Evolutionary conservation across 2,888 invertebrate genomes (phyloP).

Genomic region (Drosophila maculinotata): DNA sequence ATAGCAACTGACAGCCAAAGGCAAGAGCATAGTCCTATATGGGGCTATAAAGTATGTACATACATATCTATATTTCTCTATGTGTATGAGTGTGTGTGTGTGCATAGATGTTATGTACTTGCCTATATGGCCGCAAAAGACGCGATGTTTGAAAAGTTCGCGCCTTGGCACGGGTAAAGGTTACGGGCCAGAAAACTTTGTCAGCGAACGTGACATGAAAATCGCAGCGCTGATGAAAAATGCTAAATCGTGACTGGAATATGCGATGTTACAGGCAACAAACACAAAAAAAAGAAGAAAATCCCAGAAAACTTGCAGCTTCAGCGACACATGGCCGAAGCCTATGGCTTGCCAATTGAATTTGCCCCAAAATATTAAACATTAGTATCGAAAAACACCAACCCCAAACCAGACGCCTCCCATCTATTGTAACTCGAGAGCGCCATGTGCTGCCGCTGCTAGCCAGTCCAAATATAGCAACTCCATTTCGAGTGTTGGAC

Average conservation of each 20-base stretch:
- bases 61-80: slow-evolving; percentile 4
- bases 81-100: slow-evolving; percentile 5
- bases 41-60: slow-evolving; percentile 14
- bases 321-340: slow-evolving; percentile 51
- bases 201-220: slow-evolving; percentile 83
- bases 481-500: slow-evolving; percentile 45
- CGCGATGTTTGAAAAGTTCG: slow-evolving; percentile 55
- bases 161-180: slow-evolving; percentile 53
- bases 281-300: slow-evolving; percentile 3
- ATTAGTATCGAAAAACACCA: slow-evolving; percentile 8
- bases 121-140: slow-evolving; percentile 55
- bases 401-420: neutral
- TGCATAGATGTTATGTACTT: slow-evolving; percentile 24
- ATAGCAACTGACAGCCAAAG: slow-evolving; percentile 46
- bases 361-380: slow-evolving; percentile 32
- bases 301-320: slow-evolving; percentile 34
- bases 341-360: slow-evolving; percentile 54
- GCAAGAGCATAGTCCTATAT: slow-evolving; percentile 25
- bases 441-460: slow-evolving; percentile 39
- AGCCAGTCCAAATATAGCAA: slow-evolving; percentile 52
- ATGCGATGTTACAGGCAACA: slow-evolving; percentile 14
- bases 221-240: slow-evolving; percentile 82
- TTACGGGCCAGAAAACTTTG: slow-evolving; percentile 72
- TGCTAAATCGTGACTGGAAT: slow-evolving; percentile 83
- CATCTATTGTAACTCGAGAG: slow-evolving; percentile 51